Conservation (phyloP, 2,888 invertebrate genomes). For the Smittia sp. region DNA sequence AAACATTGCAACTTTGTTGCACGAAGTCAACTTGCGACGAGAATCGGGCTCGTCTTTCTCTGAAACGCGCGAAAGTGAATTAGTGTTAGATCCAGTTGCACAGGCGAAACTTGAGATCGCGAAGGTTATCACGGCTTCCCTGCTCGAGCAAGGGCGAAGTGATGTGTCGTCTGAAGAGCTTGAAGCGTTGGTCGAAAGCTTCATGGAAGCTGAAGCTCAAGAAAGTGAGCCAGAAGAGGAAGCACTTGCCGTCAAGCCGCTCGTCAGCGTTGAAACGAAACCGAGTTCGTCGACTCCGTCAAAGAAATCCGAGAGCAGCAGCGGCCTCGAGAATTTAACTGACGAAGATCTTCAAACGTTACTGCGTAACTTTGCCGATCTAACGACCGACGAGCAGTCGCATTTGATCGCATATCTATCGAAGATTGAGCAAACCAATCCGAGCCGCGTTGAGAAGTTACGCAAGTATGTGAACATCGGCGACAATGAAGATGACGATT, state of each 20-base stretch:
- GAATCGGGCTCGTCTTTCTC: slow-evolving; percentile 44
- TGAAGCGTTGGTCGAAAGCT: slow-evolving; percentile 75
- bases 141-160: slow-evolving; percentile 75
- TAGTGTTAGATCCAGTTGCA: slow-evolving; percentile 60
- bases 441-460: slow-evolving; percentile 72
- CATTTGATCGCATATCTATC: slow-evolving; percentile 77
- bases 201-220: slow-evolving; percentile 63
- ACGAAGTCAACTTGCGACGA: slow-evolving; percentile 59
- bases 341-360: slow-evolving; percentile 77
- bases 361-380: slow-evolving; percentile 75
- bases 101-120: slow-evolving; percentile 75
- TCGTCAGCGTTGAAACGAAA: neutral
- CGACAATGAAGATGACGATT: slow-evolving; percentile 42
- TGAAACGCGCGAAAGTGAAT: slow-evolving; percentile 47
- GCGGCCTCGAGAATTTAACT: slow-evolving; percentile 64
- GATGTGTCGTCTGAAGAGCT: slow-evolving; percentile 77
- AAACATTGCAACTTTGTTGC: slow-evolving; percentile 71
- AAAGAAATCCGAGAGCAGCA: neutral
- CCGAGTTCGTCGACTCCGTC: neutral
- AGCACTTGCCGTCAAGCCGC: neutral
- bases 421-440: slow-evolving; percentile 74
- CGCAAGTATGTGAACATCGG: slow-evolving; percentile 71
- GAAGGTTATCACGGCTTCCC: slow-evolving; percentile 74
- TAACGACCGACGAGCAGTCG: slow-evolving; percentile 78
- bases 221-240: neutral